Evolutionary conservation across 1,140 invertebrate genomes (phyloP), one percentile per base, ranked within the genome.

Genomic region (Drosophila auraria): DNA sequence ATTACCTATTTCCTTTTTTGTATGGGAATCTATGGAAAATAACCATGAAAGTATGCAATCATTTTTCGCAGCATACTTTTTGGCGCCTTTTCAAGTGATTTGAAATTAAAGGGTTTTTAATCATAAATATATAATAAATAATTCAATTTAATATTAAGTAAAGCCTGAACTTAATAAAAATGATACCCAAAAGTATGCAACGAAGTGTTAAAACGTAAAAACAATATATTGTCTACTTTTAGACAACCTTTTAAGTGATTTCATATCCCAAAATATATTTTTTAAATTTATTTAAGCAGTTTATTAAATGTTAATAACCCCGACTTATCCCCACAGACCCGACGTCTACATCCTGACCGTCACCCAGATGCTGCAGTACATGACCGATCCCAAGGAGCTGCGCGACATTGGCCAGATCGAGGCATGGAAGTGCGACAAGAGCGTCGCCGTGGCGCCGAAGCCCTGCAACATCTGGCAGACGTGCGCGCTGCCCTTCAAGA

Each of bases 331-430:
- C 62, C 92, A 8, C 93, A 97, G 97, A 80, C 95, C 96, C 68
- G 97, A 98, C 87, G 97, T 98, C 7, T 98, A 97, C 94, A 97
- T 98, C 84, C 96, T 98, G 7, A 98, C 97, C 1, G 95, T 96
- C n/a, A 98, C 97, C 1, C 97, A 99, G 94, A 96, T 97, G 25
- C 93, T 98, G 23, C 96, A 96, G 15, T 98, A 97, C 97, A 97
- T 98, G 93, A 98, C 97, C 3, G 97, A 98, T 82, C 97, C 98
- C 1, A 96, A 95, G 87, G 93, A 96, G 15, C 91, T 95, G 3
- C 96, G 95, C 78, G 93, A 95, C 14, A 90, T 98, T 2, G 94
- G 93, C 78, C 59, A 70, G 36, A 98, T 96, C 81, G 97, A 97
- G 73, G 93, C 96, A 4, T 98, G 97, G 97, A 95, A 95, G 42